These are phyloP conservation scores for Petrolisthes manimaculis DNA, from an alignment of 2,888 invertebrate genomes.

Conservation along the genomic window DNA sequence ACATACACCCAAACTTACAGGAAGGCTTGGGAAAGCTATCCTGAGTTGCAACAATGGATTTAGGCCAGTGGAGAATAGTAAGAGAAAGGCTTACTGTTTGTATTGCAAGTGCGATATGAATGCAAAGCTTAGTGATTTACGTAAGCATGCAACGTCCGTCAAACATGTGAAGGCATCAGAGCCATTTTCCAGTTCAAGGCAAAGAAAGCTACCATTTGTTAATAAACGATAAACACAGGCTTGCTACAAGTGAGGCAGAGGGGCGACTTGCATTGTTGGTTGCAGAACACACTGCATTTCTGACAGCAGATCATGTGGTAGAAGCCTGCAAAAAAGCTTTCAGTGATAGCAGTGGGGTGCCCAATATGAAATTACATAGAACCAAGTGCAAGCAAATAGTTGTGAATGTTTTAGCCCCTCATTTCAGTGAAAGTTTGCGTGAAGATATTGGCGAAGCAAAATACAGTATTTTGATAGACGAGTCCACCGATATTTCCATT, in stretches of 20 bases:
- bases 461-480: not conserved
- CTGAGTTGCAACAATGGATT: not conserved
- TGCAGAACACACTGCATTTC: not conserved
- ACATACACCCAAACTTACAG: not conserved
- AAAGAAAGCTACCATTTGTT: not conserved
- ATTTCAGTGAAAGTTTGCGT: not conserved
- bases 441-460: not conserved
- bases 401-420: not conserved
- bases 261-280: not conserved
- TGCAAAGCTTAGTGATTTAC: not conserved
- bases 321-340: not conserved
- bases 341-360: not conserved
- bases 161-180: too few relatives aligned
- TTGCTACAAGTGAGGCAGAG: not conserved
- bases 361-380: not conserved
- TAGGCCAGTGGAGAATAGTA: not conserved
- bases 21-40: not conserved
- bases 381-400: not conserved
- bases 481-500: not conserved
- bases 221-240: not conserved
- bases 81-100: not conserved
- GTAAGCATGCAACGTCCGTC: not conserved
- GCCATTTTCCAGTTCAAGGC: not conserved
- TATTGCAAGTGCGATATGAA: not conserved
- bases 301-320: not conserved